These are phyloP conservation scores for Solen grandis DNA, from an alignment of 1,140 invertebrate genomes.

Conservation along the genomic window DNA sequence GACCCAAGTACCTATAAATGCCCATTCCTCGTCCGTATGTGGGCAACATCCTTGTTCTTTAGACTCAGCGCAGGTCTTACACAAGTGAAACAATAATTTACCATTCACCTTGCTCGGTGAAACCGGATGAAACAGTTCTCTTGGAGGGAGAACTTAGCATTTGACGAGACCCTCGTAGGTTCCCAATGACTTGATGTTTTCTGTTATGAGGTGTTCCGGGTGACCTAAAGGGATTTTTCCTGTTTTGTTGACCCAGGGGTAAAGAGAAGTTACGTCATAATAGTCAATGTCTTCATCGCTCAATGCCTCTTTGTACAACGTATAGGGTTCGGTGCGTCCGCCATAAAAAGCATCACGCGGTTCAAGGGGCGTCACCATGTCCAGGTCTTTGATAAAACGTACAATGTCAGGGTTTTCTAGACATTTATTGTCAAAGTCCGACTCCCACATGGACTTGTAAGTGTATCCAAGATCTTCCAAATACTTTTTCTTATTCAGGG, in stretches of 20 bases:
- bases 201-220: background rate
- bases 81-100: background rate
- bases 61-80: background rate
- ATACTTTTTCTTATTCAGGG: background rate
- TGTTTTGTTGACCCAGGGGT: slow-evolving; percentile 3
- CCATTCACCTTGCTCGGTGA: background rate
- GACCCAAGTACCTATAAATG: no score
- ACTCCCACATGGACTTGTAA: background rate
- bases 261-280: background rate
- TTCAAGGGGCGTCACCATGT: background rate
- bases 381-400: background rate
- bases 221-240: background rate
- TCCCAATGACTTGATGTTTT: no score
- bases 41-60: background rate
- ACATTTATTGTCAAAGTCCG: background rate
- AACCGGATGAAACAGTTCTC: background rate
- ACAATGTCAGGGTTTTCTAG: background rate
- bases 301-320: background rate
- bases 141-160: background rate
- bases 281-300: slow-evolving; percentile 5
- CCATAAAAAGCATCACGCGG: slow-evolving; percentile 2
- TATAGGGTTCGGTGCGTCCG: background rate
- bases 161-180: background rate
- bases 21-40: background rate
- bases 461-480: background rate